phyloP scores from a whole-genome alignment of 2,888 invertebrate genomes.

The Danaus chrysippus region DNA sequence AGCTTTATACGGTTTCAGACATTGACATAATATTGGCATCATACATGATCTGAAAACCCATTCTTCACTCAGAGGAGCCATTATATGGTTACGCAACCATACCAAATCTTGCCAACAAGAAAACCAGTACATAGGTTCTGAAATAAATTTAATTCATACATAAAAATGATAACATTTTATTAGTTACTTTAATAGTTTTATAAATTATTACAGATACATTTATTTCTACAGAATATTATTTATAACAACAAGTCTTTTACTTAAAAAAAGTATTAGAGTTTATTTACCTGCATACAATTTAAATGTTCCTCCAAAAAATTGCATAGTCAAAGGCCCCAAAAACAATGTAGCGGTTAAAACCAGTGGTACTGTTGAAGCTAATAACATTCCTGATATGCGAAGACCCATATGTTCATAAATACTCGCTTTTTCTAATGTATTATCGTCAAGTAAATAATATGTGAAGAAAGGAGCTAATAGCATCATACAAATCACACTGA shows the following conservation, averaged over 20 bases:
- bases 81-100: conserved; percentile 93
- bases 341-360: conserved; percentile 89
- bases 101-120: conserved; percentile 85
- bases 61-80: conserved; percentile 96
- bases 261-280: background rate
- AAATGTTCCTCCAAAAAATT: conserved; percentile 83
- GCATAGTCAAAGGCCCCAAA: conserved; percentile 89
- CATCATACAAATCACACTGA: conserved; percentile 91
- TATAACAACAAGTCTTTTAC: conserved; percentile 7
- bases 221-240: background rate
- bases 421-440: conserved; percentile 79
- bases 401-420: conserved; percentile 87
- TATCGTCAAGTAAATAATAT: conserved; percentile 83
- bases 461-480: conserved; percentile 88
- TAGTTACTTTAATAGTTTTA: too few relatives aligned
- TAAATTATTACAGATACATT: too few relatives aligned
- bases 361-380: conserved; percentile 86
- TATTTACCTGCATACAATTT: conserved; percentile 82
- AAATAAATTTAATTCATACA: conserved; percentile 19
- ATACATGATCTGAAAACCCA: conserved; percentile 97
- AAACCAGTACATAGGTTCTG: conserved; percentile 86
- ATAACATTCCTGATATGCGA: conserved; percentile 84
- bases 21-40: conserved; percentile 92
- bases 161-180: too few relatives aligned
- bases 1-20: conserved; percentile 85